Conservation (phyloP, 2,888 invertebrate species). For the Noctuana brunneofusca region DNA sequence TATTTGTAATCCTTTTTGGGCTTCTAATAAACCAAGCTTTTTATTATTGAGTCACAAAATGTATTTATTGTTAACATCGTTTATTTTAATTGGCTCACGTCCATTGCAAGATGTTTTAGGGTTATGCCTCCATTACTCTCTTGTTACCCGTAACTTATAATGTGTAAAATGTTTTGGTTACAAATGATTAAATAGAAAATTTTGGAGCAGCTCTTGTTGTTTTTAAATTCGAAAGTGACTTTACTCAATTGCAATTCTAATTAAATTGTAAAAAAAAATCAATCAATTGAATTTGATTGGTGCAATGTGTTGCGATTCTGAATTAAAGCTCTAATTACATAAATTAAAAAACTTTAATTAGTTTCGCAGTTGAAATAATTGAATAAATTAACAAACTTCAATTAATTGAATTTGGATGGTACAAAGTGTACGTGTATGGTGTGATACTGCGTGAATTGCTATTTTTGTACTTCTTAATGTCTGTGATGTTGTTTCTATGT, state of each 20-base stretch:
- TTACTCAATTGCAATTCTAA: too few species aligned
- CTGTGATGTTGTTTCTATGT: slow-evolving; percentile 34
- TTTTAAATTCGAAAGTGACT: too few species aligned
- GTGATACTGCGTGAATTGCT: slow-evolving; percentile 5
- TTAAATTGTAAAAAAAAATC: not conserved
- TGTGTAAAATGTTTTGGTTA: too few species aligned
- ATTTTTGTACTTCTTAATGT: slow-evolving; percentile 33
- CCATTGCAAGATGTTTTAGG: too few species aligned
- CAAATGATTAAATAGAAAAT: too few species aligned
- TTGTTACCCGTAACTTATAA: too few species aligned
- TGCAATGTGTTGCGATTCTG: too few species aligned
- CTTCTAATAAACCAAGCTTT: not conserved
- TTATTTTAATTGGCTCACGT: not conserved
- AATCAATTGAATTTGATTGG: not conserved
- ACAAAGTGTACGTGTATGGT: slow-evolving; percentile 1
- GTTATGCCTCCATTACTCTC: not conserved
- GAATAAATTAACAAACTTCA: not conserved
- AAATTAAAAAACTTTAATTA: not conserved
- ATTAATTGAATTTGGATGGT: not conserved
- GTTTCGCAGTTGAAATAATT: too few species aligned
- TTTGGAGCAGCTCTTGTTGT: too few species aligned
- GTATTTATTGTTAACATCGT: not conserved
- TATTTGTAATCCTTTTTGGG: too few species aligned
- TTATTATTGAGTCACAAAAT: not conserved
- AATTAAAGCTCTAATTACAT: too few species aligned